Percentiles rank a stretch among this genome's conserved stretches.
Evolutionary conservation across 2,888 invertebrate species (phyloP).

Genomic region (Galeopsomyia nigrocyanea): DNA sequence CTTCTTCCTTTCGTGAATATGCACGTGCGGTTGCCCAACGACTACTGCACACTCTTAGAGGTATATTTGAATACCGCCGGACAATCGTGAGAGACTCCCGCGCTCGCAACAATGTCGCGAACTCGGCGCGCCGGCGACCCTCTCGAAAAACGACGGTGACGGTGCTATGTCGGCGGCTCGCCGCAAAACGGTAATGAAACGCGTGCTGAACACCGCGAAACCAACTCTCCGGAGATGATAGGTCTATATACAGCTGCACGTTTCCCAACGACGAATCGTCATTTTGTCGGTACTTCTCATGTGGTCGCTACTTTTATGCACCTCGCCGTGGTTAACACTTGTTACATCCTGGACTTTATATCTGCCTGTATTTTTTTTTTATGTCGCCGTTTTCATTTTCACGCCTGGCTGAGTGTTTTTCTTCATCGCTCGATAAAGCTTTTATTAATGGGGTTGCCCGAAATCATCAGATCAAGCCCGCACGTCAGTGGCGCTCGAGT

Average conservation of each 20-base stretch:
- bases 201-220: neutral
- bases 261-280: slow-evolving; percentile 11
- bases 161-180: slow-evolving; percentile 7
- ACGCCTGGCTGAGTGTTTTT: too few relatives aligned
- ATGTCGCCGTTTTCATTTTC: too few relatives aligned
- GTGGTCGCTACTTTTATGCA: neutral
- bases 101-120: slow-evolving; percentile 42
- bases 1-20: slow-evolving; percentile 45
- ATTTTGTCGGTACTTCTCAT: neutral
- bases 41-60: slow-evolving; percentile 50
- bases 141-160: slow-evolving; percentile 10
- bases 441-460: too few relatives aligned
- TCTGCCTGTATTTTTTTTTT: too few relatives aligned
- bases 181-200: slow-evolving; percentile 39
- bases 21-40: slow-evolving; percentile 58
- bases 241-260: slow-evolving; percentile 1
- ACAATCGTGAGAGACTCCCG: slow-evolving; percentile 68
- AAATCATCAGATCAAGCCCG: too few relatives aligned
- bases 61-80: slow-evolving; percentile 62
- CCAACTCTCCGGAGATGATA: neutral
- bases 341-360: too few relatives aligned
- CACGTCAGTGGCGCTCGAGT: too few relatives aligned
- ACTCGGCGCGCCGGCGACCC: too few relatives aligned
- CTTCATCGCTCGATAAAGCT: too few relatives aligned
- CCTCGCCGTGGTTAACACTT: neutral